A percentile compares a stretch with the other conserved stretches of the same genome.
These are phyloP conservation scores for Clunio marinus DNA, from an alignment of 2,888 invertebrate genomes.

Conservation along the genomic window DNA sequence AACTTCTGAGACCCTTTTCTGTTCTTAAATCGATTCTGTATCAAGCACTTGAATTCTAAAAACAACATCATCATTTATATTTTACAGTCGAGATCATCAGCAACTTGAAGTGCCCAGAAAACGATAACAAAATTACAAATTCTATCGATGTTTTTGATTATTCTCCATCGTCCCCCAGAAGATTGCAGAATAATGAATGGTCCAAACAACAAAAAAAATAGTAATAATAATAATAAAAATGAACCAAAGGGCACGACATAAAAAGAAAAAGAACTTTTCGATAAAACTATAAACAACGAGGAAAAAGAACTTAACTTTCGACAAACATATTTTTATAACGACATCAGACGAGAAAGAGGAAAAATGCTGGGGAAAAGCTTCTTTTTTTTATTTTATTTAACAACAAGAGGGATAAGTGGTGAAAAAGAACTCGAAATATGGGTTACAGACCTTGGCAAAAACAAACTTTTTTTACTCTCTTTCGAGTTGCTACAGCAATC, in stretches of 20 bases:
- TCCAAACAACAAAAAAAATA: background rate
- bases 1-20: too few relatives aligned
- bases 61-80: background rate
- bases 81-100: background rate
- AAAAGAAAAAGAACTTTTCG: slow-evolving; percentile 19
- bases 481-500: too few relatives aligned
- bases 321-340: background rate
- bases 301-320: too few relatives aligned
- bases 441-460: too few relatives aligned
- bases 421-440: background rate
- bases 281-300: slow-evolving; percentile 27
- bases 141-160: slow-evolving; percentile 26
- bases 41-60: background rate
- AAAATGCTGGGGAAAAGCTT: background rate
- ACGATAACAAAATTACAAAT: slow-evolving; percentile 30
- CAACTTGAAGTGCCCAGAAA: background rate
- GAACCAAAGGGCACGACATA: background rate
- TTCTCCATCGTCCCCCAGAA: background rate
- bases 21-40: background rate
- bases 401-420: background rate
- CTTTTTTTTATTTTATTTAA: background rate
- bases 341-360: background rate
- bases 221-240: background rate
- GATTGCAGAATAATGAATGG: slow-evolving; percentile 38
- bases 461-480: too few relatives aligned